Evolutionary conservation across 92 coral and sea anemone genomes (phyloP).

Genomic region (Porites evermanni): DNA sequence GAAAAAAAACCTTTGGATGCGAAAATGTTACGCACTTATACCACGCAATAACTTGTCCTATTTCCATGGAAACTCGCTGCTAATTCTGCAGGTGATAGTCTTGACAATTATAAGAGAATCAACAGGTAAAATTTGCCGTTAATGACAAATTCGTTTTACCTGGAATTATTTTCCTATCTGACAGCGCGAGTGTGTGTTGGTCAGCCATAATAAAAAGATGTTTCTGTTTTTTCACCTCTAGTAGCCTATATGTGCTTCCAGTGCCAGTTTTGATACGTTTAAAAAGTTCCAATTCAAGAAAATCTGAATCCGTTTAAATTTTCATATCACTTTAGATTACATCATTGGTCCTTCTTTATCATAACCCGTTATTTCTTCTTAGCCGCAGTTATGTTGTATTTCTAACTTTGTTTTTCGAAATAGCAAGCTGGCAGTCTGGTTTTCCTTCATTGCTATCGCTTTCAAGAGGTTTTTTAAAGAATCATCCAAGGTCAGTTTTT

Average conservation of each 20-base stretch:
- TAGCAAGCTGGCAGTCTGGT: neutral
- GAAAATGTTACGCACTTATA: neutral
- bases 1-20: too few species aligned
- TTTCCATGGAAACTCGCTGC: neutral
- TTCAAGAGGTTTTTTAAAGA: constrained; percentile 1
- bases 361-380: neutral
- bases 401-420: neutral
- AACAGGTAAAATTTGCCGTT: neutral
- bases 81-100: neutral
- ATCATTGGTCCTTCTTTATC: neutral
- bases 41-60: neutral
- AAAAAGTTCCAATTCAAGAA: too few species aligned
- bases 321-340: constrained; percentile 10
- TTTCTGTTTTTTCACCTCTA: neutral
- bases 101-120: neutral
- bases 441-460: neutral
- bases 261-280: too few species aligned
- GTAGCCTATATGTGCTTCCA: too few species aligned
- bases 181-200: too few species aligned
- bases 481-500: neutral
- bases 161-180: too few species aligned
- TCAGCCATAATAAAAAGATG: neutral
- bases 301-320: neutral
- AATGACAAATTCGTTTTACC: neutral
- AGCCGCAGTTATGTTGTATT: neutral